A percentile compares a stretch with the other conserved stretches of the same genome.
phyloP scores from a whole-genome alignment of 2,797 vertebrate species.

The Lepidocolaptes lacrymiger region DNA sequence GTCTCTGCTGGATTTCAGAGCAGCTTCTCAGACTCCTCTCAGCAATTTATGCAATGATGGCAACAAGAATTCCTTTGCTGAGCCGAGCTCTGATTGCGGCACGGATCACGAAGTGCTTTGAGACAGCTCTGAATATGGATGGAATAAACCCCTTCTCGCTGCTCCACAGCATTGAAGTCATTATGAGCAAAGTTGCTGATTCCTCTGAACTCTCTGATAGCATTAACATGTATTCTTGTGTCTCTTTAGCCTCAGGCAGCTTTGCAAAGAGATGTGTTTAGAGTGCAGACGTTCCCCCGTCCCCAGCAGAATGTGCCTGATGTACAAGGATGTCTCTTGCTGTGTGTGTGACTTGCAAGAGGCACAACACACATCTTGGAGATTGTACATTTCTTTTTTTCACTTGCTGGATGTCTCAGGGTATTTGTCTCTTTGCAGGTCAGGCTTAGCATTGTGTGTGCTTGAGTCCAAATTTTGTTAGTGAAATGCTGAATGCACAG shows the following conservation, averaged over 20 bases:
- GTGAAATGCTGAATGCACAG: constrained; percentile 31
- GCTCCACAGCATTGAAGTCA: constrained; percentile 8
- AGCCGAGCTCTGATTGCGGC: background rate
- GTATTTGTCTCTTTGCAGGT: constrained; percentile 20
- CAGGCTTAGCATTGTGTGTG: background rate
- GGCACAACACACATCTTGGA: constrained; percentile 1
- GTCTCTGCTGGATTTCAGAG: background rate
- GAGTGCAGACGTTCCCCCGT: constrained; percentile 7
- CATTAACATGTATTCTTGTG: constrained; percentile 46
- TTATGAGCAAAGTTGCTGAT: constrained; percentile 52
- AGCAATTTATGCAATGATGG: background rate
- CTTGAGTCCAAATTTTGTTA: constrained; percentile 12
- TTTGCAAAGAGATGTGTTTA: constrained; percentile 25
- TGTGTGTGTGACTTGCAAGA: constrained; percentile 10
- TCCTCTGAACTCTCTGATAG: constrained; percentile 34
- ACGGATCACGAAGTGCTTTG: background rate
- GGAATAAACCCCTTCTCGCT: background rate
- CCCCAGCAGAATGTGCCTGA: background rate
- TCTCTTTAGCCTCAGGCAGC: constrained; percentile 44
- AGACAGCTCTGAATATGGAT: constrained; percentile 37
- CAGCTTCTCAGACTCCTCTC: background rate
- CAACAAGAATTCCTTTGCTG: background rate
- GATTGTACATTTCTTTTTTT: background rate
- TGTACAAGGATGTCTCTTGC: constrained; percentile 17
- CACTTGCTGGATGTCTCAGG: background rate